Evolutionary conservation across 2,797 vertebrate species (phyloP), one percentile per base, ranked within the genome.

Genomic region (Botia almorhae): DNA sequence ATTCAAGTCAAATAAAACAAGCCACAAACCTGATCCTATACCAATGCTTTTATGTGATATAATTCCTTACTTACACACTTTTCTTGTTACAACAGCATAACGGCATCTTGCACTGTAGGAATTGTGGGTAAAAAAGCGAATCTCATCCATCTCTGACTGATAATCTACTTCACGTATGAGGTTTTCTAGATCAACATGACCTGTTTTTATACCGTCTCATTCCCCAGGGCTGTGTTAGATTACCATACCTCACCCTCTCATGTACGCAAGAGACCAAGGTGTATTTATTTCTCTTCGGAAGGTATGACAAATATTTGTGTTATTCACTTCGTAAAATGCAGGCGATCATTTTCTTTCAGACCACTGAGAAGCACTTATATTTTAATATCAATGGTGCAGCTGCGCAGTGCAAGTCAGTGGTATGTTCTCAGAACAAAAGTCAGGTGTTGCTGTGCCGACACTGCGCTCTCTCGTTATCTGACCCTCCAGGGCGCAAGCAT

Each of bases 221-320:
- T 74, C n/a, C 67, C 51, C 39, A 19, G 64, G 63, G 56, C 79
- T 85, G 84, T 46, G 81, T 84, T 55, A 69, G 14, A 84, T 81
- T 81, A 77, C 21, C 39, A 68, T 78, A 60, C 53, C 74, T 68
- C 58, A 56, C 61, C 68, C 23, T 53, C 36, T 55, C 33, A 64
- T 14, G 39, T 51, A 56, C 12, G 69, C 19, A 17, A 12, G 23
- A 80, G 46, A 81, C 50, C 69, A 72, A 70, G 74, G 76, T 83
- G 51, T 81, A 82, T 85, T 81, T 81, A 74, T 63, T 81, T 56
- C 56, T 69, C 80, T 76, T 71, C 43, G 14, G 21, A 69, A 83
- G 21, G 76, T 65, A 85, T 69, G 79, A 67, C 56, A 83, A 80
- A 80, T 85, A 85, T 83, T 74, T 85, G 63, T 83, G 74, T 78